phyloP scores from a whole-genome alignment of 2,797 vertebrate genomes.

The Crenichthys baileyi region DNA sequence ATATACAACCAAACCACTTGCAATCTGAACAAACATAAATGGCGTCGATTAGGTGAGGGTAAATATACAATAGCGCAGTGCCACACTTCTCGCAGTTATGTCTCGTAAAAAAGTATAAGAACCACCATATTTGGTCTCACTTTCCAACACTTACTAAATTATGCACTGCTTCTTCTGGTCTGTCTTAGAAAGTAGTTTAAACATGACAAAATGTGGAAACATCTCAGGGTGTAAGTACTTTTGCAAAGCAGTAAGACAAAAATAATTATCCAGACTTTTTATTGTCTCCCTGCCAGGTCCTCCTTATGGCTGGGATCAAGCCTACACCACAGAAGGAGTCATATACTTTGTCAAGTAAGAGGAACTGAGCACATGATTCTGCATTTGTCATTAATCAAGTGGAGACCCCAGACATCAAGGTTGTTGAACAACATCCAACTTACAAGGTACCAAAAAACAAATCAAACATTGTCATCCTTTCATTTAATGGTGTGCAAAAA shows the following conservation, averaged over 20 bases:
- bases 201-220: neutral
- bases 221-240: neutral
- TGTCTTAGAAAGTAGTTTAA: neutral
- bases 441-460: neutral
- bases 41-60: too few species aligned
- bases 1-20: too few species aligned
- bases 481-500: too few species aligned
- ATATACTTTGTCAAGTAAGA: slow-evolving; percentile 96
- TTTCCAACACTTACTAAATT: too few species aligned
- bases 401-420: too few species aligned
- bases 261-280: neutral
- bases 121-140: neutral
- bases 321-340: slow-evolving; percentile 89
- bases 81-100: too few species aligned
- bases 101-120: neutral
- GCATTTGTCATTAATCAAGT: too few species aligned
- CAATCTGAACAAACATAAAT: too few species aligned
- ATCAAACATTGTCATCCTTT: too few species aligned
- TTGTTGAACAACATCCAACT: too few species aligned
- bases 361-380: neutral
- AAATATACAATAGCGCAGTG: too few species aligned
- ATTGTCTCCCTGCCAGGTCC: slow-evolving; percentile 78
- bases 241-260: neutral
- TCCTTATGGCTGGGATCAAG: slow-evolving; percentile 92
- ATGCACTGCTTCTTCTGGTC: neutral